Base-by-base conservation (phyloP, 2,888 invertebrate genomes). In the Schizaphis graminum region DNA sequence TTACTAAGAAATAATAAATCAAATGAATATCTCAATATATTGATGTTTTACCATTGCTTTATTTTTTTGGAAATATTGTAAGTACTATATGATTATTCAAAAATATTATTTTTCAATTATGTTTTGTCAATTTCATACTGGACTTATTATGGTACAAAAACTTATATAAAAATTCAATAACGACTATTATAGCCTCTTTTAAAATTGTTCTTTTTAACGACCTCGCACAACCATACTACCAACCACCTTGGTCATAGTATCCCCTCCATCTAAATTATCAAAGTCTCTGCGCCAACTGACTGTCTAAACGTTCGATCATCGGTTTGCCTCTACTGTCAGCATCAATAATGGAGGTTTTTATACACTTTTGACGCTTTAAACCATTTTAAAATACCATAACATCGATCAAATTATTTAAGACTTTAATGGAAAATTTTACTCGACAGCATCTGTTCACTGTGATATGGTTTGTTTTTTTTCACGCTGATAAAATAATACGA, bases 271-370 rank as follows among this genome's bases (percentile, higher is more conserved):
- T 16, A 7, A 67, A 67, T 67, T 35, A 67, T 35, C 35, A 35
- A n/a, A 67, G 16, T n/a, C 16, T 67, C 67, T 67, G 67, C 16
- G 35, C 21, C n/a, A 67, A 67, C 67, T 67, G n/a, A 16, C 16
- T 67, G 67, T 67, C 67, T 67, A 7, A 67, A 67, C 67, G 67
- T 67, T 67, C 67, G 67, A 67, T 67, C 67, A 67, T 67, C 67
- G 67, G n/a, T 21, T n/a, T 67, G 35, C n/a, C 67, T 35, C 16
- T 35, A 35, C 67, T 67, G 16, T 67, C 67, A 67, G 21, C 67
- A 67, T 67, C 67, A 67, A 67, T 67, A 67, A 67, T 35, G 67
- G n/a, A 7, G n/a, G 67, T n/a, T 67, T 67, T 67, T 67, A 35
- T 67, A 67, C 21, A 35, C n/a, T 67, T 67, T 67, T 35, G n/a